Evolutionary conservation across 2,888 invertebrate species (phyloP), one percentile per base, ranked within the genome.

Genomic region (Oscheius sp.): DNA sequence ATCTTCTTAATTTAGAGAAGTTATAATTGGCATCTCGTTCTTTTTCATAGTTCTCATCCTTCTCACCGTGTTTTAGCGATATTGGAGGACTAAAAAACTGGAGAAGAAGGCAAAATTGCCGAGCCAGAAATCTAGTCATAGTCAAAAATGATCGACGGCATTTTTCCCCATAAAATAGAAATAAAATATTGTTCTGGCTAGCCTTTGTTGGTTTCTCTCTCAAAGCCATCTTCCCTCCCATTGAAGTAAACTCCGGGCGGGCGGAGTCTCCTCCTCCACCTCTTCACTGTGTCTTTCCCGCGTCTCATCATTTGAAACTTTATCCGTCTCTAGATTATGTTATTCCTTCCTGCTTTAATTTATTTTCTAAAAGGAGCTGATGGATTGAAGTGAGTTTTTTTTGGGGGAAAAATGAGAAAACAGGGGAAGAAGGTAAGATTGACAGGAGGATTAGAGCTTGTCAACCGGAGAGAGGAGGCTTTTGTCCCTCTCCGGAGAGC

Each of bases 381-480:
- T 13, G n/a, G 7, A 25, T 29, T 58, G 29, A 58, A 58, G 58
- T 58, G 29, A 27, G 58, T 58, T 25, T 23, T 58, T 7, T 25
- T 5, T 21, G n/a, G 29, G 21, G 43, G 3, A 9, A 61, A 61
- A 63, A 35, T 16, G 5, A 27, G 18, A 2, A 63, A 35, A 21
- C 12, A 25, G 29, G 25, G n/a, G 56, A 18, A 21, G 21, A 21
- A 35, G 35, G n/a, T 13, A 49, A 66, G 66, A 66, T 49, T 45
- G 53, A 66, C 53, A 66, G 66, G 46, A 21, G 45, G 61, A 61
- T 45, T 41, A 45, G 61, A 43, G 21, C 43, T 45, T n/a, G 61
- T 61, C 45, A 53, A 25, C 35, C 21, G 52, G 35, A 29, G 46
- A 13, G 9, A 35, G 35, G n/a, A n/a, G 35, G 35, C 35, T 35